These are phyloP conservation scores for Perdita meconis DNA, from an alignment of 2,888 invertebrate genomes.

Conservation along the genomic window DNA sequence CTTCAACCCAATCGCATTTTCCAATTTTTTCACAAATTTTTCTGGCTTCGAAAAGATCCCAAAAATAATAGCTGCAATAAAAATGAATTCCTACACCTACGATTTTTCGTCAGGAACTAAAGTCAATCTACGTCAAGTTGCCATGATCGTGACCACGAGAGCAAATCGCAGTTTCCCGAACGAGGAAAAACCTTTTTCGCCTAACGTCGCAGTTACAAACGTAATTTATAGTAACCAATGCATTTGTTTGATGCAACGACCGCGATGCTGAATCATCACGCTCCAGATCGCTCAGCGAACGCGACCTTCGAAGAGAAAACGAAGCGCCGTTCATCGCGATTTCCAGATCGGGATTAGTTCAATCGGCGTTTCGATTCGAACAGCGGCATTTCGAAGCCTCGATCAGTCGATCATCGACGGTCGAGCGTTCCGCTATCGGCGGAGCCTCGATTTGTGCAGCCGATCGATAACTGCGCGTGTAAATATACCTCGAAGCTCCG, in stretches of 20 bases:
- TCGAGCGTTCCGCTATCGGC: background rate
- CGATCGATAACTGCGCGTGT: slow-evolving; percentile 33
- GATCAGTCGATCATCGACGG: background rate
- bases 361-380: slow-evolving; percentile 21
- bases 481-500: background rate
- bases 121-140: background rate
- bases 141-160: background rate
- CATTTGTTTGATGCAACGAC: slow-evolving; percentile 54
- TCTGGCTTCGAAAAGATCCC: too few relatives aligned
- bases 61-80: too few relatives aligned
- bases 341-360: slow-evolving; percentile 31
- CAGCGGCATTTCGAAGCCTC: background rate
- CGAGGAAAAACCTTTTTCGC: slow-evolving; percentile 19
- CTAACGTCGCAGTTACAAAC: slow-evolving; percentile 52
- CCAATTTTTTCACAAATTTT: too few relatives aligned
- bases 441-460: background rate
- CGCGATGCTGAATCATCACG: slow-evolving; percentile 57
- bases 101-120: too few relatives aligned
- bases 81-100: too few relatives aligned
- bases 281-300: slow-evolving; percentile 57
- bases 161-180: slow-evolving; percentile 40
- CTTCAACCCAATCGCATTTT: too few relatives aligned
- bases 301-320: slow-evolving; percentile 55
- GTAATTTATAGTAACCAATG: slow-evolving; percentile 59
- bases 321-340: slow-evolving; percentile 17